phyloP scores from a whole-genome alignment of 2,797 vertebrate species.

The Microtus agrestis region DNA sequence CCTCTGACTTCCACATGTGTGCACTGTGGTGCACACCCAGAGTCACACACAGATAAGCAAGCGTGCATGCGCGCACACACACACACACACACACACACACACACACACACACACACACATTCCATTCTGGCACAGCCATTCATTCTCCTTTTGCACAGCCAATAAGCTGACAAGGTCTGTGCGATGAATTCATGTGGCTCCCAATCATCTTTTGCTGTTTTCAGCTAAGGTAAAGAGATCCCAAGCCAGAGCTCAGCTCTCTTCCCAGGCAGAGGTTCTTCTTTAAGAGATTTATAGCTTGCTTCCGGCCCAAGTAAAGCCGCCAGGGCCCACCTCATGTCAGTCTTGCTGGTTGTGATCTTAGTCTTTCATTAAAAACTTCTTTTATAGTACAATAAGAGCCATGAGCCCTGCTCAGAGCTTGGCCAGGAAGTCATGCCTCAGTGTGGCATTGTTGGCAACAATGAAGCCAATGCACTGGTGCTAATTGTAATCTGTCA shows the following conservation, averaged over 20 bases:
- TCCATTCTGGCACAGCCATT: neutral
- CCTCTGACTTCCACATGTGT: neutral
- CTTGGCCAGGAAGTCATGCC: too few relatives aligned
- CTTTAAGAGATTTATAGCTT: neutral
- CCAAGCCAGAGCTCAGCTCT: too few relatives aligned
- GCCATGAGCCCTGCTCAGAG: neutral
- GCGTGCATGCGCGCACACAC: too few relatives aligned
- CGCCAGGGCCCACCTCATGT: fast-evolving
- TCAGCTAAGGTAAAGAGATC: neutral
- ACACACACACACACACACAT: neutral
- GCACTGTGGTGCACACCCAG: neutral
- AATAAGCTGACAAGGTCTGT: neutral
- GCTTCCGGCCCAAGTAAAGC: neutral
- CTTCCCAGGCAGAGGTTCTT: neutral
- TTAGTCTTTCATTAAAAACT: neutral
- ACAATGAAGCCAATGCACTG: neutral
- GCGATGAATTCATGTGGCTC: neutral
- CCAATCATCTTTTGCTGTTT: neutral
- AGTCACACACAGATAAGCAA: neutral
- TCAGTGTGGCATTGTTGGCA: fast-evolving
- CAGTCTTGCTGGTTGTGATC: neutral
- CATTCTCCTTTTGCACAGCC: neutral
- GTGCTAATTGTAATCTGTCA: neutral
- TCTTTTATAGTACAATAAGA: neutral
- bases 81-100: neutral